Base-by-base conservation (phyloP, 2,888 invertebrate species). In the Drosophila phalerata region DNA sequence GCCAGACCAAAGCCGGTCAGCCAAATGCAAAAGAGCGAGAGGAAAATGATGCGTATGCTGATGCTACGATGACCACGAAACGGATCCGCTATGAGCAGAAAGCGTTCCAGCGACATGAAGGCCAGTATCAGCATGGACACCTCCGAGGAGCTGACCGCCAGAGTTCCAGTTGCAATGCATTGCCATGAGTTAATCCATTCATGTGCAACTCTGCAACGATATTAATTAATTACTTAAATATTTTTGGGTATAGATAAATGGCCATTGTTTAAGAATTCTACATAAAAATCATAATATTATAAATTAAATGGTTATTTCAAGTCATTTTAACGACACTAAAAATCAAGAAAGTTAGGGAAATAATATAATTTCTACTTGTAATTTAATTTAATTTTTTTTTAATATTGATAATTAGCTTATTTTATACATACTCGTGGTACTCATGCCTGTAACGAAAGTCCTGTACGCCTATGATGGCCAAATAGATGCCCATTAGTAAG, bases 31-130 rank as follows among this genome's bases (percentile, higher is more conserved):
- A 93, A 86, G 85, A 95, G 91, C 30, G 93, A 93, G 37, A 93
- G 88, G 38, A 93, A 91, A 37, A 95, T 94, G 40, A 94, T 93
- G 72, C 93, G 93, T n/a, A 93, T 92, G 67, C 94, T 94, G 63
- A 95, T 92, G 42, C 93, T 92, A 48, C 93, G 93, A 81, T 94
- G 93, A 10, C 93, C 93, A 32, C 94, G 94, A 75, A 95, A 93
- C 0, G 95, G 94, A 82, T 94, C 93, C 1, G 94, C 94, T 73
- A 95, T 95, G 57, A 95, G 90, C 71, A 95, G 90, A 88, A 94
- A 96, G 76, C 96, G 93, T 79, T 96, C 96, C 77, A 96, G 90
- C 1, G 96, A 95, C 94, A 96, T 95, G 85, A 95, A 95, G 1
- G 95, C 94, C 73, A 96, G 90, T 65, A 96, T 94, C 42, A 96